Conservation (phyloP, 2,113 vertebrate species). For the Grus americana region DNA sequence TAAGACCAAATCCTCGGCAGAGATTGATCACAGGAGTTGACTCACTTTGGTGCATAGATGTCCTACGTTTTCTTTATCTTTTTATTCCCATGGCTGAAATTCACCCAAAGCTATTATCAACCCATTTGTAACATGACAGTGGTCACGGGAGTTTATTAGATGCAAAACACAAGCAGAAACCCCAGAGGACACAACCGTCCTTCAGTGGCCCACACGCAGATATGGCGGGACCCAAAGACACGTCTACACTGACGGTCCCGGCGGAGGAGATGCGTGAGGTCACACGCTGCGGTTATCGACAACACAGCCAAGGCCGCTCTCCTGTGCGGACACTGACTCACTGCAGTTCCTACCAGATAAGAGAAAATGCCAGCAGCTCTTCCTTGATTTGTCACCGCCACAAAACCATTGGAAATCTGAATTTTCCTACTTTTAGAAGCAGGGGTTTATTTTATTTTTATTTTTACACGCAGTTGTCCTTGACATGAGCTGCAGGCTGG, state of each 20-base stretch:
- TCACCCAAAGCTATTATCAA: neutral
- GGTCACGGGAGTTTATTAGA: neutral
- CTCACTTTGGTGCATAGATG: neutral
- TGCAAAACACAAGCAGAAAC: neutral
- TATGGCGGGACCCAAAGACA: neutral
- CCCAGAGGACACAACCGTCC: neutral
- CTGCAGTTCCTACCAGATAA: neutral
- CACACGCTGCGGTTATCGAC: rapidly evolving
- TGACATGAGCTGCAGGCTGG: neutral
- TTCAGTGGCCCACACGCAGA: neutral
- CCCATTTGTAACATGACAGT: neutral
- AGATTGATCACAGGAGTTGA: too few relatives aligned
- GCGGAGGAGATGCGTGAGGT: rapidly evolving
- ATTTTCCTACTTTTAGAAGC: neutral
- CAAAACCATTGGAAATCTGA: neutral
- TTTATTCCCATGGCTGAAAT: neutral
- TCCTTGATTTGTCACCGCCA: neutral
- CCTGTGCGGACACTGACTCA: rapidly evolving
- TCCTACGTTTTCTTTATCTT: neutral
- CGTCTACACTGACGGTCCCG: rapidly evolving
- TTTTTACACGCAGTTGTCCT: neutral
- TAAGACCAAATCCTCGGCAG: neutral
- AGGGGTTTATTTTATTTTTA: neutral
- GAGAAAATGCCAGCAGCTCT: neutral
- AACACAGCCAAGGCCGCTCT: neutral